Conservation (phyloP, 2,113 vertebrate genomes). For the Strigops habroptila region DNA sequence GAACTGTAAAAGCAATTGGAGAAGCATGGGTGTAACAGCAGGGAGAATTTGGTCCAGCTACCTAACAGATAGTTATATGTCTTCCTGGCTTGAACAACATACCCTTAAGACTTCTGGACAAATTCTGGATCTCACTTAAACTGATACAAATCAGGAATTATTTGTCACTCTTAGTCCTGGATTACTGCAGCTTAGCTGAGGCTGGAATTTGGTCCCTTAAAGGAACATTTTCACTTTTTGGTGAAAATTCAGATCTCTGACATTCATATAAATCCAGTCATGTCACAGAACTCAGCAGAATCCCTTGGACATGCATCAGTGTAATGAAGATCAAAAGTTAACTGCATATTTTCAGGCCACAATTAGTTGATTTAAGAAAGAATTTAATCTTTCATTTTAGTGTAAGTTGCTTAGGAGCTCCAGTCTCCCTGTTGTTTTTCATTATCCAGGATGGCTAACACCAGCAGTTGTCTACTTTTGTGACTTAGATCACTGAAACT, state of each 20-base stretch:
- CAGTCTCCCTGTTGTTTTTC: not conserved
- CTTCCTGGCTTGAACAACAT: not conserved
- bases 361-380: not conserved
- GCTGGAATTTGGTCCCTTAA: not conserved
- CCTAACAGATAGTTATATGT: not conserved
- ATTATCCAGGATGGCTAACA: constrained; percentile 42
- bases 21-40: not conserved
- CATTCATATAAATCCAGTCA: not conserved
- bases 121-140: constrained; percentile 35
- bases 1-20: not conserved
- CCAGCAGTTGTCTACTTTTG: constrained; percentile 61
- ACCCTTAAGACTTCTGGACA: constrained; percentile 13
- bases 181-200: not conserved
- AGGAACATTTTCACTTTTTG: not conserved
- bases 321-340: not conserved
- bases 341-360: not conserved
- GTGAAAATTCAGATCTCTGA: not conserved
- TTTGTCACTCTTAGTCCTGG: not conserved
- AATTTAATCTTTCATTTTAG: not conserved
- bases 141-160: constrained; percentile 13
- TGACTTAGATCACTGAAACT: constrained; percentile 52
- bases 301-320: not conserved
- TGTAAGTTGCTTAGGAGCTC: not conserved
- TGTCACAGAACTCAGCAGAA: not conserved
- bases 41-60: not conserved